phyloP scores from a whole-genome alignment of 1,140 invertebrate species.

The Linepithema humile region DNA sequence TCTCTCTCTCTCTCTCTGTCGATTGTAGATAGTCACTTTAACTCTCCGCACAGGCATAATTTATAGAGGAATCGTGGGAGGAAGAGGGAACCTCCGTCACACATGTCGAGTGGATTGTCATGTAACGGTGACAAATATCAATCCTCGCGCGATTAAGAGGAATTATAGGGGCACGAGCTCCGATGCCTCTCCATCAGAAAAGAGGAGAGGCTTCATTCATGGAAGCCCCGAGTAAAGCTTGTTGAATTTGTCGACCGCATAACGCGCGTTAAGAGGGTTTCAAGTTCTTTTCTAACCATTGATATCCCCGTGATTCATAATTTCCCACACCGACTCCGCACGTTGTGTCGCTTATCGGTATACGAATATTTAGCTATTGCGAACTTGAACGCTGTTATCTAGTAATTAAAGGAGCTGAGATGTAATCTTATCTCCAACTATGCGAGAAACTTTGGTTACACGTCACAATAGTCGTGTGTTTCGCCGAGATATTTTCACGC shows the following conservation, averaged over 20 bases:
- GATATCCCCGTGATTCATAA: neutral
- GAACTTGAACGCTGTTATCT: no score
- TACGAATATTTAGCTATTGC: no score
- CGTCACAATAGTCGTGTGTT: neutral
- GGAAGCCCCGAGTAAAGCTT: neutral
- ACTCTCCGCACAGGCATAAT: neutral
- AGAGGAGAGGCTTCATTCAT: neutral
- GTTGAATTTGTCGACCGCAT: conserved; percentile 1
- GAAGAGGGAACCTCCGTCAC: neutral
- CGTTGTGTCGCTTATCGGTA: no score
- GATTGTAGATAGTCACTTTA: neutral
- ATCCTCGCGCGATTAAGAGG: conserved; percentile 32
- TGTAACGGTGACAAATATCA: conserved; percentile 24
- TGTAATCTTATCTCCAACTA: no score
- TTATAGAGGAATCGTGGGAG: neutral
- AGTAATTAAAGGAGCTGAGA: neutral
- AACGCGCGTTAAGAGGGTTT: neutral
- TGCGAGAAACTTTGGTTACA: no score
- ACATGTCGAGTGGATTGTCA: conserved; percentile 16
- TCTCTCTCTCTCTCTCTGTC: neutral
- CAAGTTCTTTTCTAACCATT: neutral
- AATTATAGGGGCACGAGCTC: neutral
- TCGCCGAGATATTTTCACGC: neutral
- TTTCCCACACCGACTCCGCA: no score
- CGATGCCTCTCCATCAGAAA: neutral